Base-by-base conservation (phyloP, 2,113 vertebrate species). In the Oxyura jamaicensis region DNA sequence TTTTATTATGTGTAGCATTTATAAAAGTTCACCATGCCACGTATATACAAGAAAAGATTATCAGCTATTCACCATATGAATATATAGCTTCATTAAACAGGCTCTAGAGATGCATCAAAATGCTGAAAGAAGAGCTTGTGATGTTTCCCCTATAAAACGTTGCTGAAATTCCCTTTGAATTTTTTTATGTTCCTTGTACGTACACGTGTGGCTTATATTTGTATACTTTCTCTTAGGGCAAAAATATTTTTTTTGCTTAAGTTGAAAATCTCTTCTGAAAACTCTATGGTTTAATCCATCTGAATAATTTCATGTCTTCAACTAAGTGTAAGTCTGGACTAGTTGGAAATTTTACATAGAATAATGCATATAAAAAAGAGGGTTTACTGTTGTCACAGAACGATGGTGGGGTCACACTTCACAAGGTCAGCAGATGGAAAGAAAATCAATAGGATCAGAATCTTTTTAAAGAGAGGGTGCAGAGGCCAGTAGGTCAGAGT, bases 21-120 rank as follows among this genome's bases (percentile, higher is more conserved):
- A 46, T 94, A 87, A 88, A 95, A 97, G 96, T 95, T 79, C 83
- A 74, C 90, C 78, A 79, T 85, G 62, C 28, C 73, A 48, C 58
- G 33, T 80, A 80, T 77, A 91, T 67, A 72, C 94, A 90, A 88
- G 52, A 96, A 97, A 97, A 95, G 55, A 96, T 97, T 96, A 97
- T 97, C 92, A 96, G 13, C 88, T 95, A 82, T 91, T 91, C 89
- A 88, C 65, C 69, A 41, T 95, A 92, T 12, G 50, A 91, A 62
- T 90, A 56, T 92, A 93, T 90, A 74, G 79, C 88, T 97, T 97
- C 79, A 91, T 97, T 91, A 97, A 96, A 97, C 96, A 77, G 79
- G 83, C 87, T 97, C 91, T 94, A 35, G 63, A 78, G 75, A 91
- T 41, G 82, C 69, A 72, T 52, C 86, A 97, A 97, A 97, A 97